These are phyloP conservation scores for Agrilus planipennis DNA, from an alignment of 1,140 invertebrate species.

Conservation along the genomic window DNA sequence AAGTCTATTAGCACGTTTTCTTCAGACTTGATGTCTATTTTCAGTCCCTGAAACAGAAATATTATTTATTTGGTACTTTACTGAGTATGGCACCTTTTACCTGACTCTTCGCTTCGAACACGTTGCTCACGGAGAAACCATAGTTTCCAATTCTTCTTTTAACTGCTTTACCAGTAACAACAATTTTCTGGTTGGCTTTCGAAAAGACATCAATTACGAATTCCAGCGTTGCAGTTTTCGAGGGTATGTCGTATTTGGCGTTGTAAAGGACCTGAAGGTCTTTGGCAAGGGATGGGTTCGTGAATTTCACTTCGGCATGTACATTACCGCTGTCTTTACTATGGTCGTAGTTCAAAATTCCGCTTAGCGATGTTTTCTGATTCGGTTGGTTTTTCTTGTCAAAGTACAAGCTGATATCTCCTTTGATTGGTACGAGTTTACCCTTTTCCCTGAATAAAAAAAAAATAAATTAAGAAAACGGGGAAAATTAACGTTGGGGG, in stretches of 20 bases:
- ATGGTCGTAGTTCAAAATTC: conserved; percentile 9
- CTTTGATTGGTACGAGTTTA: conserved; percentile 4
- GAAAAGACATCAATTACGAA: conserved; percentile 49
- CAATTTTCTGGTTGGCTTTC: conserved; percentile 48
- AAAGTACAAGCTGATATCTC: conserved; percentile 46
- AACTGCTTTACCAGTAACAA: conserved; percentile 27
- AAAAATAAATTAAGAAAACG: conserved; percentile 3
- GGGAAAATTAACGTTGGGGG: no score
- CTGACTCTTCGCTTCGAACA: not conserved
- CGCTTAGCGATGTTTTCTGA: conserved; percentile 43
- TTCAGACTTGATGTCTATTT: conserved; percentile 32
- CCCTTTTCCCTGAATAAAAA: not conserved
- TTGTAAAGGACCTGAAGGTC: conserved; percentile 40
- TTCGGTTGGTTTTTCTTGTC: conserved; percentile 57
- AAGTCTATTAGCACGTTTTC: conserved; percentile 10
- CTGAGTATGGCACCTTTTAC: no score
- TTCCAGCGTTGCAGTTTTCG: conserved; percentile 34
- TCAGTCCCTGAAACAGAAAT: conserved; percentile 29
- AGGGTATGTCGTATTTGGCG: conserved; percentile 33
- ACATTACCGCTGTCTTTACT: not conserved
- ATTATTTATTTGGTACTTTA: no score
- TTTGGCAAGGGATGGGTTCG: conserved; percentile 51
- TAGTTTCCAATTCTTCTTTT: conserved; percentile 35
- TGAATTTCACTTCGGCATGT: conserved; percentile 45
- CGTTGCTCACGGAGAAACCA: not conserved